Evolutionary conservation across 2,888 invertebrate genomes (phyloP).

Genomic region (Coenonympha glycerion): DNA sequence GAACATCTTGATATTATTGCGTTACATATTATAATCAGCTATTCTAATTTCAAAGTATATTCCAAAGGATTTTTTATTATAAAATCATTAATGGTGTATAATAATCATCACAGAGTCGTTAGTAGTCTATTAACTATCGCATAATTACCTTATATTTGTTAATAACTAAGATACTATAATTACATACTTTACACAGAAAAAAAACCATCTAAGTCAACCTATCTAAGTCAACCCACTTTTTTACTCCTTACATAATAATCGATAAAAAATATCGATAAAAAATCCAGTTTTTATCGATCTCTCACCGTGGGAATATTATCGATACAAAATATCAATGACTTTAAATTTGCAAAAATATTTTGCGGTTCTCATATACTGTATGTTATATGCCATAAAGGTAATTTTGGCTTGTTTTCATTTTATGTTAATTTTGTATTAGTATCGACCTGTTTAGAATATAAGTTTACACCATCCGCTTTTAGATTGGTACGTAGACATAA

Average conservation of each 20-base stretch:
- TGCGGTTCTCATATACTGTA: not conserved
- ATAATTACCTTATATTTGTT: too few relatives aligned
- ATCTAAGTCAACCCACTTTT: not conserved
- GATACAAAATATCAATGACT: constrained; percentile 8
- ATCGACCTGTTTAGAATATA: constrained; percentile 23
- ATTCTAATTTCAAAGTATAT: too few relatives aligned
- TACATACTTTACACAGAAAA: too few relatives aligned
- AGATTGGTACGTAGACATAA: too few relatives aligned
- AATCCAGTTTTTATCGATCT: not conserved
- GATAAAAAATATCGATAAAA: not conserved
- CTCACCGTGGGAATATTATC: constrained; percentile 15
- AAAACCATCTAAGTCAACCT: not conserved
- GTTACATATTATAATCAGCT: too few relatives aligned
- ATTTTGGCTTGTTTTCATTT: not conserved
- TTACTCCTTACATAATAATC: not conserved
- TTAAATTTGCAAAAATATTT: not conserved
- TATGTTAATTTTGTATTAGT: not conserved
- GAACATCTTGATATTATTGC: too few relatives aligned
- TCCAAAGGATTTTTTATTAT: too few relatives aligned
- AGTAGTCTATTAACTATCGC: too few relatives aligned
- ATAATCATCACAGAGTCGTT: too few relatives aligned
- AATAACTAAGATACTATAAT: too few relatives aligned
- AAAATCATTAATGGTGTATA: too few relatives aligned
- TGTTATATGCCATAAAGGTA: not conserved
- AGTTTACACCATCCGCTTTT: constrained; percentile 20